A percentile compares a stretch with the other conserved stretches of the same genome.
Conservation (phyloP, 2,888 invertebrate species). For the Rhynchonema sp. region DNA sequence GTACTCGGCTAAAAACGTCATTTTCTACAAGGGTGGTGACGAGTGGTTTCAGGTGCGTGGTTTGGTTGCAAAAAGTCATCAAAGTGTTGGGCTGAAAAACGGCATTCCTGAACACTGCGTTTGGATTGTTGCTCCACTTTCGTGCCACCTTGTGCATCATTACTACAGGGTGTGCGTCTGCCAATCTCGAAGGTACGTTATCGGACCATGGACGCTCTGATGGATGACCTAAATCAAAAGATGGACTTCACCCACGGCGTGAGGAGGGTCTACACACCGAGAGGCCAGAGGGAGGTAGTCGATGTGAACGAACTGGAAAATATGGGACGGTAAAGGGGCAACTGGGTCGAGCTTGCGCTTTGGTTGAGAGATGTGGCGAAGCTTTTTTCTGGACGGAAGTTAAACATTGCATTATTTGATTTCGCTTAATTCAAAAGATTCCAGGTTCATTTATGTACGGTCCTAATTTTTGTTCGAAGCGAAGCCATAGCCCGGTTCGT, state of each 20-base stretch:
- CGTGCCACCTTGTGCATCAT: neutral
- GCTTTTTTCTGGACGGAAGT: too few relatives aligned
- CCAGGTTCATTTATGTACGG: too few relatives aligned
- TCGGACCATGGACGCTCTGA: slow-evolving; percentile 20
- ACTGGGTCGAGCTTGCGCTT: too few relatives aligned
- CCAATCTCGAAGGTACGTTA: slow-evolving; percentile 24
- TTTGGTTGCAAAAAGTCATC: too few relatives aligned
- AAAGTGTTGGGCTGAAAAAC: too few relatives aligned
- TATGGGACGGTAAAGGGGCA: too few relatives aligned
- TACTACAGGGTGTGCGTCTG: slow-evolving; percentile 21
- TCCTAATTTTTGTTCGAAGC: too few relatives aligned
- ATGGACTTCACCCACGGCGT: slow-evolving; percentile 21
- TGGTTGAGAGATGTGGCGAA: too few relatives aligned
- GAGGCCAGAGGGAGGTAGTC: slow-evolving; percentile 16
- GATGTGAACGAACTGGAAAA: slow-evolving; percentile 19
- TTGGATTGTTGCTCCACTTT: neutral
- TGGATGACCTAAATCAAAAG: slow-evolving; percentile 21
- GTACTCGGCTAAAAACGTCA: slow-evolving; percentile 25
- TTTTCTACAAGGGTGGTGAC: slow-evolving; percentile 26
- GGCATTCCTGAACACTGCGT: neutral
- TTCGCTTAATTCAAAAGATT: too few relatives aligned
- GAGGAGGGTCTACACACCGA: slow-evolving; percentile 20
- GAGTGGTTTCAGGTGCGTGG: slow-evolving; percentile 20
- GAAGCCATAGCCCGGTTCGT: too few relatives aligned
- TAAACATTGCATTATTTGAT: too few relatives aligned